Evolutionary conservation across 2,113 vertebrate species (phyloP), one percentile per base, ranked within the genome.

Genomic region (Archocentrus centrarchus): DNA sequence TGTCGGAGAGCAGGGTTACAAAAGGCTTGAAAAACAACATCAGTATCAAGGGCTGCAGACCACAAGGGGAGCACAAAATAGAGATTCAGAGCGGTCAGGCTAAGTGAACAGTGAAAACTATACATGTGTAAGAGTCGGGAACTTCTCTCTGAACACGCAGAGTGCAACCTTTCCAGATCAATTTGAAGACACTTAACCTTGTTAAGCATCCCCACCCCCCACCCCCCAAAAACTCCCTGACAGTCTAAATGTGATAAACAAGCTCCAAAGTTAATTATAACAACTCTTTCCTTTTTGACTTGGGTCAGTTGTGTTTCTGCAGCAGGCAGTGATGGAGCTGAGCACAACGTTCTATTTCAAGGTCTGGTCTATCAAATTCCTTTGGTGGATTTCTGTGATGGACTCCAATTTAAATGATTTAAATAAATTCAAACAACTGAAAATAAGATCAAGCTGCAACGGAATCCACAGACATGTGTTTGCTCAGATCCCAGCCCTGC

Each of bases 381-480:
- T 79, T 44, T 3, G 44, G 66, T 59, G 77, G 73, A 88, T 86
- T 82, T 84, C n/a, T 27, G 84, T 32, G 84, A 90, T 90, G 91
- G 91, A 93, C 60, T 84, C 57, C 85, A 79, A 89, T 77, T 86
- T 85, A 81, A 91, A 75, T 63, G 78, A 93, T 94, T 93, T 88
- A 93, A 93, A 94, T 92, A 91, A 91, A 94, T 90, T 94, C 93
- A 92, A 92, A 95, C 92, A 93, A 90, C 79, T n/a, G 88, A 88
- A 93, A 94, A 95, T 93, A 80, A 89, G 93, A 95, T 93, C 89
- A 94, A 82, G 77, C 76, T 91, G 92, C 90, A 93, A 93, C 3
- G 88, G 91, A 93, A 91, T 89, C 92, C 92, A 86, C 76, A 78
- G 87, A 90, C 88, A 70, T n/a, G 77, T 85, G 89, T 92, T 90